Evolutionary conservation across 2,797 vertebrate species (phyloP).

Genomic region (Lindbergichthys nudifrons): DNA sequence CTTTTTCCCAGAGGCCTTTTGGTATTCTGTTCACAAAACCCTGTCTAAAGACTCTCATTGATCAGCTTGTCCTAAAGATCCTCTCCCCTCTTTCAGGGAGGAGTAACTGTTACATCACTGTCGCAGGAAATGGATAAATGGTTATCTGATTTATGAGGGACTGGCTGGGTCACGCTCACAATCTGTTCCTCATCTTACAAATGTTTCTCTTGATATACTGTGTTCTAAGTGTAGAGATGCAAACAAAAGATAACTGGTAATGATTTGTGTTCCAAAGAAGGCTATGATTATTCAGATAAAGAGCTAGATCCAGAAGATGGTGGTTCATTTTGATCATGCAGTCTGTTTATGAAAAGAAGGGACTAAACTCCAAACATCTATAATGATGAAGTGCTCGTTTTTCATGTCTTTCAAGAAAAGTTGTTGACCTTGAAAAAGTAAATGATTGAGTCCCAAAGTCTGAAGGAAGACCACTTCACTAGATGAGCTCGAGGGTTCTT

Average conservation of each 20-base stretch:
- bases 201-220: constrained; percentile 12
- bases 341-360: not conserved
- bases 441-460: no score
- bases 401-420: no score
- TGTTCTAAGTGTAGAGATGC: not conserved
- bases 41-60: constrained; percentile 74
- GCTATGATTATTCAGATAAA: not conserved
- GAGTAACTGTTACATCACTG: constrained; percentile 74
- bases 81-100: constrained; percentile 49
- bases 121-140: constrained; percentile 62
- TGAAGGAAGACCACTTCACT: no score
- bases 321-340: not conserved
- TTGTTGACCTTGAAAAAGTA: no score
- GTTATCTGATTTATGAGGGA: constrained; percentile 60
- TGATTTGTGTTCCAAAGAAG: not conserved
- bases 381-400: not conserved
- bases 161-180: not conserved
- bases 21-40: constrained; percentile 72
- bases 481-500: no score
- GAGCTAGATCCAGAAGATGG: not conserved
- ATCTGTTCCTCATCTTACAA: constrained; percentile 12
- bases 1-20: constrained; percentile 54
- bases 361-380: not conserved
- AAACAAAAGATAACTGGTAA: not conserved
- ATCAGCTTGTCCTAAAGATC: constrained; percentile 71